Evolutionary conservation across 2,113 vertebrate species (phyloP).

Genomic region (Collichthys lucidus): DNA sequence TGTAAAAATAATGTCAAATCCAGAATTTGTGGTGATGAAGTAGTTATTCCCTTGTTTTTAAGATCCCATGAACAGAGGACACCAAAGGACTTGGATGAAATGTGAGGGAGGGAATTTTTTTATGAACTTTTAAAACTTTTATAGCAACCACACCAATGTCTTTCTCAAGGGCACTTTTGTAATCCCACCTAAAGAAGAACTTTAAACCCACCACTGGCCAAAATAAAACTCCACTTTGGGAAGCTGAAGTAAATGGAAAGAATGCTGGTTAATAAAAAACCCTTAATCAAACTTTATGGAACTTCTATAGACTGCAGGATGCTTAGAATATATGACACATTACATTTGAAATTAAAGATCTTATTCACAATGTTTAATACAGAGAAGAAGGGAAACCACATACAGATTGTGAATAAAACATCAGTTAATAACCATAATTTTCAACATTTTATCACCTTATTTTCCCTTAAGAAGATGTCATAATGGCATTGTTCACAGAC

Average conservation of each 20-base stretch:
- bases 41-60: not conserved
- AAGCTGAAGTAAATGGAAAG: conserved; percentile 15
- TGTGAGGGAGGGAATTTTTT: conserved; percentile 1
- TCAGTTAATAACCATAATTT: not conserved
- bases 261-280: conserved; percentile 21
- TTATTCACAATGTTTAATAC: not conserved
- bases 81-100: conserved; percentile 40
- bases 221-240: conserved; percentile 46
- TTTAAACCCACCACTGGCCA: conserved; percentile 39
- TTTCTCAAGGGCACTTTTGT: conserved; percentile 56
- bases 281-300: conserved; percentile 18
- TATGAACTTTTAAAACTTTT: conserved; percentile 59
- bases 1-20: conserved; percentile 1
- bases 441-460: not conserved
- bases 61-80: conserved; percentile 8
- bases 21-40: conserved; percentile 22
- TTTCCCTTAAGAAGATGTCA: not conserved
- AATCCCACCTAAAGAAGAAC: conserved; percentile 6
- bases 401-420: not conserved
- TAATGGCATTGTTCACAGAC: not conserved
- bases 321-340: conserved; percentile 11
- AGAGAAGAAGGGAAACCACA: not conserved
- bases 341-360: conserved; percentile 5
- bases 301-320: not conserved
- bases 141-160: conserved; percentile 25